These are phyloP conservation scores for Amblyteles armatorius DNA, from an alignment of 2,888 invertebrate species.

Conservation along the genomic window DNA sequence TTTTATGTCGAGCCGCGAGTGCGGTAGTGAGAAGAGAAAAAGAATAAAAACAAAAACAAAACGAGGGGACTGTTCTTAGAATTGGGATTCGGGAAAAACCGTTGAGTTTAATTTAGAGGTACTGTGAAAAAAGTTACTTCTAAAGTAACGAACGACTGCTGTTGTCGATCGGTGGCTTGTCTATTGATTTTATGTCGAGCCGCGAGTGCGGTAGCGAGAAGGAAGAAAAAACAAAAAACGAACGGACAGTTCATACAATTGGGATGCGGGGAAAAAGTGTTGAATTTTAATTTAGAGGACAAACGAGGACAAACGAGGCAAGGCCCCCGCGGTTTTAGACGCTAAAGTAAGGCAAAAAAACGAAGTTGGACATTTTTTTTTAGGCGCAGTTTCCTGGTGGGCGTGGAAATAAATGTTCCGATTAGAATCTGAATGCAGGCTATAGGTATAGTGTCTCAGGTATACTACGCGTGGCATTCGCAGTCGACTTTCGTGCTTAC, in stretches of 20 bases:
- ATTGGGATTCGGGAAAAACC: background rate
- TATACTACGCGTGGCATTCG: background rate
- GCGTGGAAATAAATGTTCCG: conserved; percentile 40
- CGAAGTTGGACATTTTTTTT: background rate
- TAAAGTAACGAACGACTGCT: conserved; percentile 27
- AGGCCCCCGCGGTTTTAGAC: background rate
- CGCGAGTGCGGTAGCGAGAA: background rate
- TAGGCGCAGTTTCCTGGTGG: conserved; percentile 52
- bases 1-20: conserved; percentile 6
- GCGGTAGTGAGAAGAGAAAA: background rate
- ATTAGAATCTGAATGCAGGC: conserved; percentile 16
- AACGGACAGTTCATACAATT: background rate
- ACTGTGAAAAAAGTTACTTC: background rate
- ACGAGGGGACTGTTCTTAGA: background rate
- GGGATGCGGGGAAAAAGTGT: background rate
- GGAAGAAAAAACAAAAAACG: conserved; percentile 1
- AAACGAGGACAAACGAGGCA: background rate
- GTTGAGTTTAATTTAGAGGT: background rate
- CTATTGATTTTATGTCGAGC: conserved; percentile 16
- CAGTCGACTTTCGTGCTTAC: conserved; percentile 20
- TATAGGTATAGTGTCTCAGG: background rate
- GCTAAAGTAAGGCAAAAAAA: background rate
- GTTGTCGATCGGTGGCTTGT: conserved; percentile 47
- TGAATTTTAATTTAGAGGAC: background rate
- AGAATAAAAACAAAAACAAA: background rate